These are phyloP conservation scores for Coleophora deauratella DNA, from an alignment of 2,888 invertebrate species.

Conservation along the genomic window DNA sequence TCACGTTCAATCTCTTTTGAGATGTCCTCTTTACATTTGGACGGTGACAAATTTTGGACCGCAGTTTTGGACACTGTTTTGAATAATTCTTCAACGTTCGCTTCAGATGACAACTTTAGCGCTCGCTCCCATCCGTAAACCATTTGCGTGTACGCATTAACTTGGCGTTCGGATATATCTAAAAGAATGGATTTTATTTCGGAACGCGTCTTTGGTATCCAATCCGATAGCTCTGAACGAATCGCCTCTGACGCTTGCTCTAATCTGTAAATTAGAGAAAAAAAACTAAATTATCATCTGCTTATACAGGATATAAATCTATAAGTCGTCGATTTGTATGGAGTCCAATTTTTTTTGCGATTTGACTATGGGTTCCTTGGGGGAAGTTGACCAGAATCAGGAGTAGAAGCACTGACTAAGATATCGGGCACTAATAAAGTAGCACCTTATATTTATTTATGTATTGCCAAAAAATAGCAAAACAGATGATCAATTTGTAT, in stretches of 20 bases:
- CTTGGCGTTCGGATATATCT: conserved; percentile 35
- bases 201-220: conserved; percentile 49
- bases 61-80: conserved; percentile 59
- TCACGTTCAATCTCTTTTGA: conserved; percentile 42
- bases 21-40: conserved; percentile 33
- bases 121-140: conserved; percentile 52
- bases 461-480: no score
- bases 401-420: no score
- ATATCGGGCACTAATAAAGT: no score
- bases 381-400: no score
- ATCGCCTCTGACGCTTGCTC: conserved; percentile 60
- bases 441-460: no score
- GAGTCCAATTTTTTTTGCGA: no score
- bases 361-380: no score
- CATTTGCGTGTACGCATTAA: conserved; percentile 24
- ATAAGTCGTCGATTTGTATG: no score
- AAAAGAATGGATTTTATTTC: conserved; percentile 47
- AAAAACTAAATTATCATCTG: background rate
- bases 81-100: conserved; percentile 42
- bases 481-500: no score
- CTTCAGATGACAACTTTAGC: conserved; percentile 37
- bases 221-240: conserved; percentile 52
- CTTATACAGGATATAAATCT: no score
- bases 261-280: conserved; percentile 27
- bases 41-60: conserved; percentile 52